Conservation (phyloP, 2,797 vertebrate species). For the Syngnathus rostellatus region DNA sequence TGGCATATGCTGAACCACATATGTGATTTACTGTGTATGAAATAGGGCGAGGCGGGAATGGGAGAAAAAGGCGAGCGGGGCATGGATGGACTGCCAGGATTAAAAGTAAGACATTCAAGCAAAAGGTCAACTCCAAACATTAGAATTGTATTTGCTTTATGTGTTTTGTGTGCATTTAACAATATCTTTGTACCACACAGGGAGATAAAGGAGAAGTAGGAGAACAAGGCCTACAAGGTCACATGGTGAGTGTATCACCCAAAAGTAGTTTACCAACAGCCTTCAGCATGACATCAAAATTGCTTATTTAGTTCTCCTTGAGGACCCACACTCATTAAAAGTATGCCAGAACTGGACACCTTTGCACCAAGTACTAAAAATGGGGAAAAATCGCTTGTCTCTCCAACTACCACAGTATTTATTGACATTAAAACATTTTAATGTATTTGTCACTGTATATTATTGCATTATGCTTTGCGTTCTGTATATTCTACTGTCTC, state of each 20-base stretch:
- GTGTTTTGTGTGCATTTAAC: background rate
- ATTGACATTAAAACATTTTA: background rate
- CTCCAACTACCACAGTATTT: background rate
- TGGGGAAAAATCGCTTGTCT: background rate
- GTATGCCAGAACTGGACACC: background rate
- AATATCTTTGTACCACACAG: conserved; percentile 36
- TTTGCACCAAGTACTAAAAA: background rate
- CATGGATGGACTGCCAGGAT: conserved; percentile 73
- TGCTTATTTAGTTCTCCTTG: background rate
- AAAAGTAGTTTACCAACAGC: background rate
- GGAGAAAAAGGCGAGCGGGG: conserved; percentile 77
- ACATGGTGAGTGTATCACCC: conserved; percentile 40
- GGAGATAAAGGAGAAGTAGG: conserved; percentile 70
- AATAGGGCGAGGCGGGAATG: conserved; percentile 77
- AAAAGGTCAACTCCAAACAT: background rate
- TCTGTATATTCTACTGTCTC: background rate
- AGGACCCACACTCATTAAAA: background rate
- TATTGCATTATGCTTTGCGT: background rate
- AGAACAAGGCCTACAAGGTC: conserved; percentile 57
- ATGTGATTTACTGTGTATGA: conserved; percentile 20
- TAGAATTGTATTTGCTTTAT: background rate
- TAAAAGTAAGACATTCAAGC: conserved; percentile 63
- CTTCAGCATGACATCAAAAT: background rate
- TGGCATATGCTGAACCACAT: background rate
- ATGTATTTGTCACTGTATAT: background rate